Evolutionary conservation across 2,113 vertebrate genomes (phyloP).

Genomic region (Tupaia chinensis): DNA sequence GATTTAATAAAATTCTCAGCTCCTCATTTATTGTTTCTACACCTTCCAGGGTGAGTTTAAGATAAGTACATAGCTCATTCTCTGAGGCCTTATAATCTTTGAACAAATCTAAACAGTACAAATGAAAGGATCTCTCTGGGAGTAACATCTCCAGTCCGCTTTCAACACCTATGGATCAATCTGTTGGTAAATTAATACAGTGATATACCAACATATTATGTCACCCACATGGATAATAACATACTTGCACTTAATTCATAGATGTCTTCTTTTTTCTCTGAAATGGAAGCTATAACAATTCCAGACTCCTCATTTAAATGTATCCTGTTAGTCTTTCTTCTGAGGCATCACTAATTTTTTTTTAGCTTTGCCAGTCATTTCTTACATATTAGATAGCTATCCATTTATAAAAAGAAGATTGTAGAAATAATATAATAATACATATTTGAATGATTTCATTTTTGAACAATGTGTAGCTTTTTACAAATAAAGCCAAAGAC

Average conservation of each 20-base stretch:
- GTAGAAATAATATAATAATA: slow-evolving; percentile 66
- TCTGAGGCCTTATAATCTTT: slow-evolving; percentile 54
- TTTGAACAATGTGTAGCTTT: slow-evolving; percentile 63
- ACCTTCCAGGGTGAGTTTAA: slow-evolving; percentile 17
- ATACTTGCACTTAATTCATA: slow-evolving; percentile 48
- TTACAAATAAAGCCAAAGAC: slow-evolving; percentile 75
- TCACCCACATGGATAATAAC: slow-evolving; percentile 22
- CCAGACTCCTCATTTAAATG: slow-evolving; percentile 23
- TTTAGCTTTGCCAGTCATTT: slow-evolving; percentile 50
- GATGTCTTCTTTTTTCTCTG: neutral
- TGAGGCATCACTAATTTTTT: slow-evolving; percentile 52
- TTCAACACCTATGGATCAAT: slow-evolving; percentile 18
- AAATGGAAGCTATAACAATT: neutral
- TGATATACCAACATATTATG: neutral
- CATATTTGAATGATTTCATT: slow-evolving; percentile 73
- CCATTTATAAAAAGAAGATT: slow-evolving; percentile 56
- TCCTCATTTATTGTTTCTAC: slow-evolving; percentile 52
- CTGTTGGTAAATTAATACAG: slow-evolving; percentile 46
- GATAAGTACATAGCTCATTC: slow-evolving; percentile 2
- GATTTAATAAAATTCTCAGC: slow-evolving; percentile 46
- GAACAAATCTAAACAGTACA: slow-evolving; percentile 55
- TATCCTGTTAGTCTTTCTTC: slow-evolving; percentile 61
- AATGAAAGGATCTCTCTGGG: slow-evolving; percentile 56
- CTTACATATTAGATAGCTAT: slow-evolving; percentile 51
- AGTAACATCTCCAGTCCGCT: neutral